Evolutionary conservation across 1,140 invertebrate species (phyloP), one percentile per base, ranked within the genome.

Genomic region (Lepidurus arcticus): DNA sequence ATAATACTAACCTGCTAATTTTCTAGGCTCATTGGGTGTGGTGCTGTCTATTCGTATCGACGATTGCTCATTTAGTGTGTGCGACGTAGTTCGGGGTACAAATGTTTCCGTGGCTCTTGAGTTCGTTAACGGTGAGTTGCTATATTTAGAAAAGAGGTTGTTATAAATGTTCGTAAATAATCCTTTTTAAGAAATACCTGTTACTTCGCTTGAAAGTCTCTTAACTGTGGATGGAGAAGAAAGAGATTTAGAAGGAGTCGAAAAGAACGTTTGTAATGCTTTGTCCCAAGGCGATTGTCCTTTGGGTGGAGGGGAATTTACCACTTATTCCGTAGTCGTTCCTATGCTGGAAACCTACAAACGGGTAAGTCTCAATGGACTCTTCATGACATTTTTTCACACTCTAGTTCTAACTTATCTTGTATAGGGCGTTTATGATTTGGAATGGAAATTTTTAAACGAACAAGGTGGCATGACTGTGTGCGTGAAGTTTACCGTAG

Each of bases 211-310:
- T 65, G 53, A 65, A 65, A 65, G 53, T 7, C 0, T 65, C 21
- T 16, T 65, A 21, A 65, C 53, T 13, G 6, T 65, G 53, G 13
- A 65, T 21, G 53, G 53, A 65, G 13, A n/a, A n/a, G 53, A 65
- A 21, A 65, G 7, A 65, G 21, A 65, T 16, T 21, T 65, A 21
- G 53, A 65, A 65, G 53, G 53, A 65, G 8, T 65, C 6, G 53
- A 65, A 21, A 65, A 65, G 8, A 21, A 65, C 53, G 53, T 65
- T 13, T 65, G 53, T 7, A 65, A 21, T 21, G 7, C 53, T 65
- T 65, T 65, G 53, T 65, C 53, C 53, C 53, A 16, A 16, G 53
- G 53, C 53, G 53, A 65, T 65, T 65, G 53, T 65, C 53, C 53
- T 11, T 16, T 65, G 21, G 53, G 13, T 7, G 53, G 53, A 13